Conservation (phyloP, 2,888 invertebrate genomes). For the Cataglyphis rosenhaueri region DNA sequence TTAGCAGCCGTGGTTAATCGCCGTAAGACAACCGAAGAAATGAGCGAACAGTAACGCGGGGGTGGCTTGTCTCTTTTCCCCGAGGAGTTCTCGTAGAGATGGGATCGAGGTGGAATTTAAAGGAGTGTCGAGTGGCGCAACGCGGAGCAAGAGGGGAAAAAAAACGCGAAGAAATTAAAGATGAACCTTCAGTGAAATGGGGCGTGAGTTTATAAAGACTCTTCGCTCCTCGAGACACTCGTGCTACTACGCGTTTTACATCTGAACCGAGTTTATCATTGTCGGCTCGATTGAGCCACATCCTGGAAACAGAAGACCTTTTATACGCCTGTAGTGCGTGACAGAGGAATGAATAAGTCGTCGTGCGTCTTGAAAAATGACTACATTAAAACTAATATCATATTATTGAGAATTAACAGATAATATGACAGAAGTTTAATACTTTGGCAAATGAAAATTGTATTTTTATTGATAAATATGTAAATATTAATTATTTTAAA, state of each 20-base stretch:
- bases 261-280: slow-evolving; percentile 53
- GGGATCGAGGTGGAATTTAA: slow-evolving; percentile 81
- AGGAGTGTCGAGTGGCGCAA: slow-evolving; percentile 81
- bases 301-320: slow-evolving; percentile 56
- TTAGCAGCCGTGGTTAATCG: slow-evolving; percentile 84
- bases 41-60: slow-evolving; percentile 83
- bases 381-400: neutral
- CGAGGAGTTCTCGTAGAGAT: slow-evolving; percentile 58
- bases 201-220: slow-evolving; percentile 84
- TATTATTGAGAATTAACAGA: neutral
- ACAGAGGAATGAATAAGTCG: neutral
- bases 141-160: slow-evolving; percentile 60
- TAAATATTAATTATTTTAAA: neutral
- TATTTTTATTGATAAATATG: neutral
- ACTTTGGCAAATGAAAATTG: neutral
- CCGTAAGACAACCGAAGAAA: slow-evolving; percentile 85
- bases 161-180: slow-evolving; percentile 85
- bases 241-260: slow-evolving; percentile 63
- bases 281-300: slow-evolving; percentile 58
- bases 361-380: neutral
- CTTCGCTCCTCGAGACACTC: slow-evolving; percentile 66
- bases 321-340: slow-evolving; percentile 30
- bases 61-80: slow-evolving; percentile 56
- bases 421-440: neutral
- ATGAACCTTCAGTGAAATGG: slow-evolving; percentile 85